Evolutionary conservation across 2,113 vertebrate genomes (phyloP).

Genomic region (Hyperoodon ampullatus): DNA sequence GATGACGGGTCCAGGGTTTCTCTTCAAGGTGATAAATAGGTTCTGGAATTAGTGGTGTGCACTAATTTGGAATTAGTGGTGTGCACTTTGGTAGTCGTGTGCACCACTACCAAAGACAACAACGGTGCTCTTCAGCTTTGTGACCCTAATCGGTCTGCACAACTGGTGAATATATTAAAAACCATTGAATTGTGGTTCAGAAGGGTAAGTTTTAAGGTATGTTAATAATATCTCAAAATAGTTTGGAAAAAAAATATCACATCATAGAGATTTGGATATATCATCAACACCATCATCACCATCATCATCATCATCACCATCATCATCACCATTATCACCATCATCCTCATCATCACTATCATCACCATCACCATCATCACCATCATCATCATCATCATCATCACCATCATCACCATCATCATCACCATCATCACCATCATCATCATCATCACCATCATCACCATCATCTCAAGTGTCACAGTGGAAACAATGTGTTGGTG

Average conservation of each 20-base stretch:
- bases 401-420: fast-evolving
- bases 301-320: too few species aligned
- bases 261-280: neutral
- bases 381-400: neutral
- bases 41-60: neutral
- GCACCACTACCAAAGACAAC: too few species aligned
- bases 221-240: neutral
- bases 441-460: neutral
- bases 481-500: neutral
- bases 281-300: neutral
- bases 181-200: neutral
- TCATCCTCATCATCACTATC: neutral
- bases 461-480: neutral
- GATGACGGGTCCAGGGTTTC: neutral
- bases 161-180: neutral
- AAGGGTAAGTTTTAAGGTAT: neutral
- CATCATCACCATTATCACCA: too few species aligned
- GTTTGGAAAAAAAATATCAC: neutral
- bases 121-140: too few species aligned
- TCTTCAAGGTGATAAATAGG: neutral
- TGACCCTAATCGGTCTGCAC: neutral
- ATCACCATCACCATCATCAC: neutral
- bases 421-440: neutral
- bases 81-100: too few species aligned
- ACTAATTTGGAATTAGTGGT: too few species aligned